A percentile compares a stretch with the other conserved stretches of the same genome.
These are phyloP conservation scores for Siniperca undulata DNA, from an alignment of 2,797 vertebrate species.

Conservation along the genomic window DNA sequence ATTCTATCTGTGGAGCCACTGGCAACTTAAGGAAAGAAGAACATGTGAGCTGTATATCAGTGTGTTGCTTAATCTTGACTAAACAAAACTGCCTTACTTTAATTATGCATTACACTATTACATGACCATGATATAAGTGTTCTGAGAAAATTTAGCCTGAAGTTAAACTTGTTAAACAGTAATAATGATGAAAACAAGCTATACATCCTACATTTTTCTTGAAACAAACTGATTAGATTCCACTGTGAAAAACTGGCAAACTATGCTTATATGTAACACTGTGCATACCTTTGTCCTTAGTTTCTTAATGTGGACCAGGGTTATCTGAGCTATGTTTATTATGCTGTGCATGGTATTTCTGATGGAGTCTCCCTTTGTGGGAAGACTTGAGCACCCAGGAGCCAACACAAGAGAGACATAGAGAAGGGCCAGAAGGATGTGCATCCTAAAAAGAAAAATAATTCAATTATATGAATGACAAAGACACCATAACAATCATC, in stretches of 20 bases:
- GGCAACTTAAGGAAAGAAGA: conserved; percentile 44
- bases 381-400: conserved; percentile 29
- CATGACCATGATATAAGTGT: not conserved
- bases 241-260: not conserved
- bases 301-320: conserved; percentile 70
- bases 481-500: too few relatives aligned
- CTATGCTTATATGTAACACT: not conserved
- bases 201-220: not conserved
- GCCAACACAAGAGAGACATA: conserved; percentile 40
- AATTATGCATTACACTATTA: not conserved
- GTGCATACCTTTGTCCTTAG: conserved; percentile 55
- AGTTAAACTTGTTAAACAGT: not conserved
- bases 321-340: conserved; percentile 55
- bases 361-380: conserved; percentile 28
- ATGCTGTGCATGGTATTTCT: conserved; percentile 27
- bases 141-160: not conserved
- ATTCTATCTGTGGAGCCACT: conserved; percentile 25
- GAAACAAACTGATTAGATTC: not conserved
- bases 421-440: conserved; percentile 41
- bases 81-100: not conserved
- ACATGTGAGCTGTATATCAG: not conserved
- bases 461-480: not conserved
- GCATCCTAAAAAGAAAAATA: conserved; percentile 60
- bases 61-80: not conserved
- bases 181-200: not conserved